Base-by-base conservation (phyloP, 2,888 invertebrate genomes). In the Isotomurus palustris region DNA sequence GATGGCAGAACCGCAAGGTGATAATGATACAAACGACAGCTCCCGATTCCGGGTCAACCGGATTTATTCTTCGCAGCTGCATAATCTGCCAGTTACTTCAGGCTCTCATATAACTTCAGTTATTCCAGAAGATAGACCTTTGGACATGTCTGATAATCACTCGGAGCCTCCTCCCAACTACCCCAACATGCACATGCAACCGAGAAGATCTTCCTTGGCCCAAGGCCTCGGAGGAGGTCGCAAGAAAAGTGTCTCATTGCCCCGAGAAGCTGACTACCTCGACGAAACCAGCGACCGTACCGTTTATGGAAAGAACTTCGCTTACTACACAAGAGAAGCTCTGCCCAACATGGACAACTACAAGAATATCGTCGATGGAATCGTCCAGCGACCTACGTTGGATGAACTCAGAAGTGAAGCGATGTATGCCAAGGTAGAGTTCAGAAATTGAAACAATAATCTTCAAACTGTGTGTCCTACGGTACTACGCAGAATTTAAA, bases 111-210 rank as follows among this genome's bases (percentile, higher is more conserved):
- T 59, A 38, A 48, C 40, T 2, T 43, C 54, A 32, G 38, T 59
- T 5, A 70, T 68, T 48, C 67, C 68, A 2, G 67, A 69, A 52
- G 67, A 69, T 54, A 75, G 73, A 3, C 75, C 76, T 47, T 73
- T 75, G 62, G 76, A 75, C 57, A 73, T 65, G 38, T 49, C 58
- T 19, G 49, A 50, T 28, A 24, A 36, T 36, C n/a, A 5, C 4
- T 38, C 27, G 2, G 25, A 14, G n/a, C 12, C 10, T 10, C 5
- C 35, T 32, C n/a, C 35, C 3, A 6, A 6, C 6, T 50, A 50
- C n/a, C 50, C 50, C 3, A 50, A 50, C 40, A 38, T 38, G n/a
- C 21, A 50, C 25, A 19, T 50, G 38, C 50, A 36, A 25, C 50
- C 50, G 3, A 35, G 50, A 19, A 19, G 50, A 29, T 66, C 67